Evolutionary conservation across 2,113 vertebrate species (phyloP).

Genomic region (Tupaia chinensis): DNA sequence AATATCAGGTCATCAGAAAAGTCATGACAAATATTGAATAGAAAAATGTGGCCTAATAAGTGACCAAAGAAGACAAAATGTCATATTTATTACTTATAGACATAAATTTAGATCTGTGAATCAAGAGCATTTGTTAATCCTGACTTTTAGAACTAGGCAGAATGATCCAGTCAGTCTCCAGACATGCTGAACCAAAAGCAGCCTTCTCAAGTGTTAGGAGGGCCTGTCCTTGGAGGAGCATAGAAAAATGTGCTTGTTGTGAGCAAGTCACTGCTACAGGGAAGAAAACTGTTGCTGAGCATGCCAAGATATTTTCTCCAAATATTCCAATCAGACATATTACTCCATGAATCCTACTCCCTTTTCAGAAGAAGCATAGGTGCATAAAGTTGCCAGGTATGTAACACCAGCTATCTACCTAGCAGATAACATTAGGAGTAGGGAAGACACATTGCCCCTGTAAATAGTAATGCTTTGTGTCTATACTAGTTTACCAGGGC

Average conservation of each 20-base stretch:
- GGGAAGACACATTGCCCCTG: neutral
- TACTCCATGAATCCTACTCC: neutral
- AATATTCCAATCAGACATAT: neutral
- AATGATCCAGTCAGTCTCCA: neutral
- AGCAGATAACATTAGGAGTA: neutral
- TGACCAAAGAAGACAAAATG: neutral
- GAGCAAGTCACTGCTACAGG: neutral
- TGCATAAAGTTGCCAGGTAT: neutral
- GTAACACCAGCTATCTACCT: neutral
- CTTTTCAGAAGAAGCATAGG: neutral
- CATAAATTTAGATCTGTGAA: neutral
- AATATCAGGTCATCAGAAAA: neutral
- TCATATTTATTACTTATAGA: neutral
- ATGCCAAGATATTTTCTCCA: neutral
- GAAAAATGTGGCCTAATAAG: neutral
- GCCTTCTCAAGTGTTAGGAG: neutral
- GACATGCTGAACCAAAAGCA: neutral
- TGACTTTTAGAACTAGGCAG: neutral
- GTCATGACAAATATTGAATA: too few relatives aligned
- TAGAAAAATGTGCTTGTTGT: neutral
- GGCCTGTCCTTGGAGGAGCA: neutral
- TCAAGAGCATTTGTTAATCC: neutral
- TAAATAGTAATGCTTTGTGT: neutral
- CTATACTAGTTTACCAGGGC: neutral
- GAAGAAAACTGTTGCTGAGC: neutral